Percentiles rank a stretch among this genome's conserved stretches.
Conservation (phyloP, 2,797 vertebrate species). For the Thalassophryne amazonica region DNA sequence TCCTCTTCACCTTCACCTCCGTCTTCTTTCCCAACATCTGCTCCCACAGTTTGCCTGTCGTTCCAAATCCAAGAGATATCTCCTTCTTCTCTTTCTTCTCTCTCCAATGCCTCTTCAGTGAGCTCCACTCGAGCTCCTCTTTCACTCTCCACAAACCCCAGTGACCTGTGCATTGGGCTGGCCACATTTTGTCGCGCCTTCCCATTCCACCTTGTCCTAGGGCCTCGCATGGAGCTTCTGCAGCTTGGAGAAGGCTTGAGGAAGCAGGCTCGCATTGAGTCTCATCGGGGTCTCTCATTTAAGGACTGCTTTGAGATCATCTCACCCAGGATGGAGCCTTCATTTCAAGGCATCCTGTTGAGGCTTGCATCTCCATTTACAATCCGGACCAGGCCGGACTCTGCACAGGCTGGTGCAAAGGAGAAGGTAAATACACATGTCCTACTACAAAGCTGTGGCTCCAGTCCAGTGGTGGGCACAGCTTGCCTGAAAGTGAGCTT, state of each 20-base stretch:
- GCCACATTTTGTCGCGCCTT: slow-evolving; percentile 96
- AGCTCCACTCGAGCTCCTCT: slow-evolving; percentile 73
- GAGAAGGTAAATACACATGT: slow-evolving; percentile 88
- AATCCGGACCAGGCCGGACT: slow-evolving; percentile 89
- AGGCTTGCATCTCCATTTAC: slow-evolving; percentile 95
- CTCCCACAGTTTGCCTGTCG: slow-evolving; percentile 63
- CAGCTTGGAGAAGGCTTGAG: slow-evolving; percentile 95
- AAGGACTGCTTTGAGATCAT: slow-evolving; percentile 95
- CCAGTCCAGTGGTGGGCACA: too few species aligned
- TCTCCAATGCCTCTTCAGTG: slow-evolving; percentile 75
- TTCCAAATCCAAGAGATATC: slow-evolving; percentile 81
- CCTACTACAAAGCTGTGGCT: too few species aligned
- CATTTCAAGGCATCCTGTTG: slow-evolving; percentile 90
- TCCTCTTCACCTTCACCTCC: slow-evolving; percentile 82
- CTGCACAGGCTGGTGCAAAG: slow-evolving; percentile 82
- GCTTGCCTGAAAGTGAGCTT: too few species aligned
- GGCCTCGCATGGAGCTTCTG: slow-evolving; percentile 88
- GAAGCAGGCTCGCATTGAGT: slow-evolving; percentile 88
- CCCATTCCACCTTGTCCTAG: slow-evolving; percentile 95
- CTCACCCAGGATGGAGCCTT: slow-evolving; percentile 90
- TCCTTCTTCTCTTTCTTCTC: slow-evolving; percentile 29
- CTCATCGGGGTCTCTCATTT: slow-evolving; percentile 86
- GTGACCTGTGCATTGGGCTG: slow-evolving; percentile 91
- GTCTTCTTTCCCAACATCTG: slow-evolving; percentile 52
- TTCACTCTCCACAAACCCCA: slow-evolving; percentile 84